Evolutionary conservation across 2,797 vertebrate genomes (phyloP), one percentile per base, ranked within the genome.

Genomic region (Thunnus albacares): DNA sequence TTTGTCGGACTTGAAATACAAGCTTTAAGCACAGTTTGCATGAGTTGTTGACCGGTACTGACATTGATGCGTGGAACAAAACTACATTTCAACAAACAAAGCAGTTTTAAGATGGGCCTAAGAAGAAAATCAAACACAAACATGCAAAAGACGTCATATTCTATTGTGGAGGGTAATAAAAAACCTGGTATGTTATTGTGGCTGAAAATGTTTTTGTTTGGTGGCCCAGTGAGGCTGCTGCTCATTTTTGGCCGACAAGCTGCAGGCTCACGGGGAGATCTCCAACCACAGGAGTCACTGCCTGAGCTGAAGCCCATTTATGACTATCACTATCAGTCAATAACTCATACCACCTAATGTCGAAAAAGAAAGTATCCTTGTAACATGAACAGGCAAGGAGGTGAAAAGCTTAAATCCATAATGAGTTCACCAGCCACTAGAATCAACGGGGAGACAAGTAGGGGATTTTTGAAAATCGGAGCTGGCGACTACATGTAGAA

Each of bases 131-230:
- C 11, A 81, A 71, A 59, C 2, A 4, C 17, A 60, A 17, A 53
- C 3, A 22, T 43, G 28, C 14, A 57, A 60, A 58, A 30, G 0
- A 62, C 24, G 13, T 51, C 38, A 43, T n/a, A 13, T 51, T 17
- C n/a, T 57, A 26, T 35, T 61, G 33, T 53, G 38, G 62, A 63
- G 22, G 30, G 38, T 24, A 22, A 45, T 38, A 38, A 41, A 41
- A 41, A 12, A 3, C 13, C 52, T 55, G 13, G 26, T 59, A 26
- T 24, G 49, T 59, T 26, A 35, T 52, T 51, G 33, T 26, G 38
- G 59, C 24, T 12, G 26, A 41, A 20, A 26, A 17, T 45, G 43
- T 78, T 79, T 65, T 72, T 71, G 35, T 71, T 71, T 76, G 60
- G 59, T 61, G 45, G 35, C 41, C 33, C 41, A 58, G 35, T 72